Evolutionary conservation across 2,113 vertebrate species (phyloP).

Genomic region (Naja naja): DNA sequence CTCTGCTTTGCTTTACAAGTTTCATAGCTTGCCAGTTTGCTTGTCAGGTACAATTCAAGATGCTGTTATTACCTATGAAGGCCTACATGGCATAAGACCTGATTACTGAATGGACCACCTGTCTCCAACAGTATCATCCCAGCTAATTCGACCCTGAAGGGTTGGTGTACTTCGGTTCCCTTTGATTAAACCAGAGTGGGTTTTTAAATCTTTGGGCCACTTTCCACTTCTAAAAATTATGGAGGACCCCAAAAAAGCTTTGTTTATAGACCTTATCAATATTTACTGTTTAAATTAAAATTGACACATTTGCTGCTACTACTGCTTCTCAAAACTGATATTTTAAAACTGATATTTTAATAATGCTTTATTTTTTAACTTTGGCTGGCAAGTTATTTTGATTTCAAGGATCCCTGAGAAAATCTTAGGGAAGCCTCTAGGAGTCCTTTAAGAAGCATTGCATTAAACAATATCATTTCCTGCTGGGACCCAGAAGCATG

Average conservation of each 20-base stretch:
- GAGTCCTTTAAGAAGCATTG: neutral
- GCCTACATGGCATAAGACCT: neutral
- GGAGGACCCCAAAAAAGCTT: neutral
- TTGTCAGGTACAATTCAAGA: neutral
- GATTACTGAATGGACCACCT: neutral
- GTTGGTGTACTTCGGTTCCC: neutral
- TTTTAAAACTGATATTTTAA: neutral
- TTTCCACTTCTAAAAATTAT: neutral
- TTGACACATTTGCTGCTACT: neutral
- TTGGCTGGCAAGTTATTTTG: neutral
- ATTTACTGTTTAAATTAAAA: neutral
- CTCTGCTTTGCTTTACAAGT: neutral
- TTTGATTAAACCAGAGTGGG: neutral
- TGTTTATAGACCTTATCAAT: neutral
- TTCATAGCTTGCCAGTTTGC: neutral
- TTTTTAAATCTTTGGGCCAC: neutral
- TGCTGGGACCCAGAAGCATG: neutral
- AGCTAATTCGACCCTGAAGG: neutral
- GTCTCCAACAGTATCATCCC: neutral
- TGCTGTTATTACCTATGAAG: neutral
- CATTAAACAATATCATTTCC: neutral
- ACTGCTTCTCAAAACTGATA: neutral
- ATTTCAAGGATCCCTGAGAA: neutral
- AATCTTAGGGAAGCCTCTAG: neutral
- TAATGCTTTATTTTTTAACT: neutral